These are phyloP conservation scores for Nysson spinosus DNA, from an alignment of 2,888 invertebrate genomes.

Conservation along the genomic window DNA sequence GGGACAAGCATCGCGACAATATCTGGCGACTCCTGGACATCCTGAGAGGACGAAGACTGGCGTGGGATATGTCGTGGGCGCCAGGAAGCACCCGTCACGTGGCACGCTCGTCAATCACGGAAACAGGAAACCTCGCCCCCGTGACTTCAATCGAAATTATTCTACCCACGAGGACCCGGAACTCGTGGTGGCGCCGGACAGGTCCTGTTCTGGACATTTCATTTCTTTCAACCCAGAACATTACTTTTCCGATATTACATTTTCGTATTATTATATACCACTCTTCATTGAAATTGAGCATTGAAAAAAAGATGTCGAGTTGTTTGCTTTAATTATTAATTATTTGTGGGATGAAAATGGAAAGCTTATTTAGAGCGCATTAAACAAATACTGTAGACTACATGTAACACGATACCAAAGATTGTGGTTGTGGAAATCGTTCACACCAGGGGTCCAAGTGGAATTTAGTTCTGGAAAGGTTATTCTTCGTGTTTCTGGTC, in stretches of 20 bases:
- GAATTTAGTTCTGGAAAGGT: slow-evolving; percentile 5
- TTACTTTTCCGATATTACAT: slow-evolving; percentile 5
- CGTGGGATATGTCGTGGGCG: slow-evolving; percentile 59
- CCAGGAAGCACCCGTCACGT: slow-evolving; percentile 66
- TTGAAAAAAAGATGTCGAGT: too few relatives aligned
- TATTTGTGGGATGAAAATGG: too few relatives aligned
- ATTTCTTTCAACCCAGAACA: background rate
- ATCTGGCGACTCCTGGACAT: slow-evolving; percentile 49
- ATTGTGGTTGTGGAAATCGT: too few relatives aligned
- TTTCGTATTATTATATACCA: too few relatives aligned
- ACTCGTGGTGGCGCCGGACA: slow-evolving; percentile 43
- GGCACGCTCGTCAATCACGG: slow-evolving; percentile 65
- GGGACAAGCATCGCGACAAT: slow-evolving; percentile 53
- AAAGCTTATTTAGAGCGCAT: too few relatives aligned
- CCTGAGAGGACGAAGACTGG: slow-evolving; percentile 35
- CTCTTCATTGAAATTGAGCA: too few relatives aligned
- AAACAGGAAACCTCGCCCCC: slow-evolving; percentile 70
- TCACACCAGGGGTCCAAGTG: too few relatives aligned
- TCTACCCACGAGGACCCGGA: slow-evolving; percentile 49
- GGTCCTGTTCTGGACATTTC: slow-evolving; percentile 9
- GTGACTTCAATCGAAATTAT: slow-evolving; percentile 70
- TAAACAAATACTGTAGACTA: too few relatives aligned
- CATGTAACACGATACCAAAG: too few relatives aligned
- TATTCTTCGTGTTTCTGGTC: background rate
- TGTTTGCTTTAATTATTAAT: too few relatives aligned